These are phyloP conservation scores for Psilanteris sp. DNA, from an alignment of 1,140 invertebrate genomes.

Conservation along the genomic window DNA sequence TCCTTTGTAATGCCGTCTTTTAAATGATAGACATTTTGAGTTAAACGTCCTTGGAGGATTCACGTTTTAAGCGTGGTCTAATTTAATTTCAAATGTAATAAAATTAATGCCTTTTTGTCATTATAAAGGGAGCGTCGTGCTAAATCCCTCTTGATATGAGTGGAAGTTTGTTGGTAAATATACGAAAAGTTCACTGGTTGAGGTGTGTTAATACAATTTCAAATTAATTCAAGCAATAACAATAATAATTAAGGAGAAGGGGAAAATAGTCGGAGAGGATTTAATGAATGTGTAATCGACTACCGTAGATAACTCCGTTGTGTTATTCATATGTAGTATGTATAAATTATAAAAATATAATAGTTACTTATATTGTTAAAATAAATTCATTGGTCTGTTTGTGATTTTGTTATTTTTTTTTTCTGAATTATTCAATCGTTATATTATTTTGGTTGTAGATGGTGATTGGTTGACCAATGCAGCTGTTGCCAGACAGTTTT, in stretches of 20 bases:
- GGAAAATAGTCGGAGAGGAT: too few relatives aligned
- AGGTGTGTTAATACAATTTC: too few relatives aligned
- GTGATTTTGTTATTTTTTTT: conserved; percentile 9
- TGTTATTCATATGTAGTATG: too few relatives aligned
- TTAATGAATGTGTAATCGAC: too few relatives aligned
- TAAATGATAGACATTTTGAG: conserved; percentile 4
- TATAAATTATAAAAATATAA: too few relatives aligned
- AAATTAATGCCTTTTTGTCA: conserved; percentile 14
- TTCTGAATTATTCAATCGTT: conserved; percentile 33
- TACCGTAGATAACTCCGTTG: too few relatives aligned
- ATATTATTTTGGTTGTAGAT: conserved; percentile 20
- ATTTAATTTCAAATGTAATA: conserved; percentile 4
- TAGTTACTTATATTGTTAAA: too few relatives aligned
- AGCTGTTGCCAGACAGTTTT: conserved; percentile 27
- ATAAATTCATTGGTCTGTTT: too few relatives aligned
- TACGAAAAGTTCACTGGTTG: neutral
- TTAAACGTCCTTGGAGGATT: conserved; percentile 9
- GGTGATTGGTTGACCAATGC: conserved; percentile 21
- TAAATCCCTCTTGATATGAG: neutral
- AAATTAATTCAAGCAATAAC: too few relatives aligned
- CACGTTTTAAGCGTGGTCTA: conserved; percentile 4
- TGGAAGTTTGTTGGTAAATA: neutral
- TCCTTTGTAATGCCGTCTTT: neutral
- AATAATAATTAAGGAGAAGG: too few relatives aligned
- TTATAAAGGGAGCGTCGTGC: neutral